Conservation (phyloP, 2,888 invertebrate genomes). For the Melolontha melolontha region DNA sequence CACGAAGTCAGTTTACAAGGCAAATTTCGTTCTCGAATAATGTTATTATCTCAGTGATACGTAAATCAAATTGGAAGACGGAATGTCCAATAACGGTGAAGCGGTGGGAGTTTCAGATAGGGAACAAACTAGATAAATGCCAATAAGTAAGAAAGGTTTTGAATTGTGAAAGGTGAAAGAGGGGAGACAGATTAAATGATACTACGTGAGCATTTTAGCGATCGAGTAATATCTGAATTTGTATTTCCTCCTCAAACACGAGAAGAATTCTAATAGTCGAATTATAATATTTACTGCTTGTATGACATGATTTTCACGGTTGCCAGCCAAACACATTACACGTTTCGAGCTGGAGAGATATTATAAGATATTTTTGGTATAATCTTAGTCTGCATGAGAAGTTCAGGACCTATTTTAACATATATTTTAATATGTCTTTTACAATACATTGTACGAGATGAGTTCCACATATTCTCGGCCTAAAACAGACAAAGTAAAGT, state of each 20-base stretch:
- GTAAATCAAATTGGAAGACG: conserved; percentile 33
- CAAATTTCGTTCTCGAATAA: conserved; percentile 29
- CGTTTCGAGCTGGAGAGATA: too few species aligned
- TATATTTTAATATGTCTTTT: too few species aligned
- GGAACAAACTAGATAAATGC: conserved; percentile 38
- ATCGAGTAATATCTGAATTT: conserved; percentile 34
- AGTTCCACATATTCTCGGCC: too few species aligned
- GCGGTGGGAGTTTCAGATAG: conserved; percentile 1
- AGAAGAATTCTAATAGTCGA: conserved; percentile 28
- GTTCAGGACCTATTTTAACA: too few species aligned
- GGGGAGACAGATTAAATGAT: conserved; percentile 42
- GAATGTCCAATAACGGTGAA: conserved; percentile 20
- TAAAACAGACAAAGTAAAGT: too few species aligned
- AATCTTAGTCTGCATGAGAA: too few species aligned
- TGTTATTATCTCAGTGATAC: conserved; percentile 16
- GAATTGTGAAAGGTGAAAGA: conserved; percentile 35
- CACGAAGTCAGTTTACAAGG: background rate
- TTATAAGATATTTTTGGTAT: too few species aligned
- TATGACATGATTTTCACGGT: conserved; percentile 2
- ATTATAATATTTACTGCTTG: conserved; percentile 18
- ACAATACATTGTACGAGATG: too few species aligned
- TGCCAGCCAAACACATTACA: too few species aligned
- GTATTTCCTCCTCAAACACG: conserved; percentile 13
- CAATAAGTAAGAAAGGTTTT: conserved; percentile 30
- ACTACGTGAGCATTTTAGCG: conserved; percentile 41